phyloP scores from a whole-genome alignment of 2,113 vertebrate species.

The Nibea albiflora region DNA sequence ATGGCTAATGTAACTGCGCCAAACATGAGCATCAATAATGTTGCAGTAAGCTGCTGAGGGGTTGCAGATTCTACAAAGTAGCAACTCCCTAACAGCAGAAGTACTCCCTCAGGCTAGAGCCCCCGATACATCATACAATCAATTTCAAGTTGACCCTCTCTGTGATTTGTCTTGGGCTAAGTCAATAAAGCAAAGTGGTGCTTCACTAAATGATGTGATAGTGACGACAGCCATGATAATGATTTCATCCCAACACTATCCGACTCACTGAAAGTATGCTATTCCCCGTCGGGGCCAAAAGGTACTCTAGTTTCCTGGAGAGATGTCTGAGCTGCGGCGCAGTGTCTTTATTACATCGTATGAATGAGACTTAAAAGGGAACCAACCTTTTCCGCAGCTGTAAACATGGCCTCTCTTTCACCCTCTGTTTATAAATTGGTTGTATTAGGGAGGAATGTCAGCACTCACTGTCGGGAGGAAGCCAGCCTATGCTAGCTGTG shows the following conservation, averaged over 20 bases:
- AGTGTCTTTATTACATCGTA: constrained; percentile 61
- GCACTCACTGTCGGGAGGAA: constrained; percentile 42
- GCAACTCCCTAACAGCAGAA: constrained; percentile 50
- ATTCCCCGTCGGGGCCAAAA: constrained; percentile 26
- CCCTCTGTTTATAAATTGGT: constrained; percentile 76
- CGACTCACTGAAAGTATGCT: constrained; percentile 49
- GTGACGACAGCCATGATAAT: constrained; percentile 66
- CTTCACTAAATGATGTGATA: constrained; percentile 69
- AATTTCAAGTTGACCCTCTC: constrained; percentile 73
- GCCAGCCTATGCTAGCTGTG: constrained; percentile 36
- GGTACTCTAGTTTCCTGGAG: constrained; percentile 48
- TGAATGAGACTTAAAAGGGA: constrained; percentile 59
- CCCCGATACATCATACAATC: constrained; percentile 70
- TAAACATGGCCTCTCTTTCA: constrained; percentile 74
- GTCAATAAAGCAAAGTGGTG: constrained; percentile 79
- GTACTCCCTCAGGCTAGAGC: constrained; percentile 51
- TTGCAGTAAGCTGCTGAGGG: constrained; percentile 23
- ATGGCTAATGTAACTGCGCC: neutral
- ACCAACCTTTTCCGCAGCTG: constrained; percentile 72
- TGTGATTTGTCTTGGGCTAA: constrained; percentile 69
- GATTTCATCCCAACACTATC: constrained; percentile 58
- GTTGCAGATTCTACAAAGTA: constrained; percentile 39
- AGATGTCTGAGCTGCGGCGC: constrained; percentile 27
- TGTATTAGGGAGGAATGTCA: constrained; percentile 71
- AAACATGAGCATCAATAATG: neutral